A percentile compares a stretch with the other conserved stretches of the same genome.
Conservation (phyloP, 2,888 invertebrate genomes). For the Mayetiola destructor region DNA sequence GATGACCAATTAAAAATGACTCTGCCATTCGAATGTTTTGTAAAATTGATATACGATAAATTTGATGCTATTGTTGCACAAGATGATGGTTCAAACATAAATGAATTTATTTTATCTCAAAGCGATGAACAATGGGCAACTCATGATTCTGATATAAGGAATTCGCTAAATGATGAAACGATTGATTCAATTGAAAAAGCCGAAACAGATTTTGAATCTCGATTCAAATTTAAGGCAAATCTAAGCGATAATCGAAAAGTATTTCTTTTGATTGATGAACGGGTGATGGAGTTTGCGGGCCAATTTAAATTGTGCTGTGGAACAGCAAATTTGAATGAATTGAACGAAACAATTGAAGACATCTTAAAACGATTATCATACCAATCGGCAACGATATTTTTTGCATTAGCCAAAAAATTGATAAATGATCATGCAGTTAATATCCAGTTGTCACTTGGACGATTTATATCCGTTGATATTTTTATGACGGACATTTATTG, state of each 20-base stretch:
- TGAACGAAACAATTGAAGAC: constrained; percentile 10
- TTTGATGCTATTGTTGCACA: neutral
- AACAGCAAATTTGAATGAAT: constrained; percentile 1
- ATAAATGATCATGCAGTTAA: neutral
- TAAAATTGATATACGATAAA: neutral
- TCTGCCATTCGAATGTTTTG: neutral
- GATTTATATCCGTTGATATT: constrained; percentile 12
- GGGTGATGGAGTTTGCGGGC: neutral
- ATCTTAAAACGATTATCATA: constrained; percentile 1
- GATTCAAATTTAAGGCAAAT: neutral
- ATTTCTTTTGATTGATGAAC: constrained; percentile 11
- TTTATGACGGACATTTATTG: constrained; percentile 14
- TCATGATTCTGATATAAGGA: neutral
- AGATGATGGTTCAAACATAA: neutral
- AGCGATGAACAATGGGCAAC: neutral
- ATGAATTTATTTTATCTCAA: neutral
- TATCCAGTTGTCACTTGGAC: constrained; percentile 2
- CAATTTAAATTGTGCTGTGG: constrained; percentile 10
- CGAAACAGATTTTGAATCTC: neutral
- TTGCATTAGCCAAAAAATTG: constrained; percentile 2
- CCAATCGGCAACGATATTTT: constrained; percentile 2
- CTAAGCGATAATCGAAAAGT: constrained; percentile 5
- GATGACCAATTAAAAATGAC: neutral
- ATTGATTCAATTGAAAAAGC: neutral
- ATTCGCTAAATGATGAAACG: neutral